Evolutionary conservation across 2,113 vertebrate genomes (phyloP).

Genomic region (Pteropus alecto): DNA sequence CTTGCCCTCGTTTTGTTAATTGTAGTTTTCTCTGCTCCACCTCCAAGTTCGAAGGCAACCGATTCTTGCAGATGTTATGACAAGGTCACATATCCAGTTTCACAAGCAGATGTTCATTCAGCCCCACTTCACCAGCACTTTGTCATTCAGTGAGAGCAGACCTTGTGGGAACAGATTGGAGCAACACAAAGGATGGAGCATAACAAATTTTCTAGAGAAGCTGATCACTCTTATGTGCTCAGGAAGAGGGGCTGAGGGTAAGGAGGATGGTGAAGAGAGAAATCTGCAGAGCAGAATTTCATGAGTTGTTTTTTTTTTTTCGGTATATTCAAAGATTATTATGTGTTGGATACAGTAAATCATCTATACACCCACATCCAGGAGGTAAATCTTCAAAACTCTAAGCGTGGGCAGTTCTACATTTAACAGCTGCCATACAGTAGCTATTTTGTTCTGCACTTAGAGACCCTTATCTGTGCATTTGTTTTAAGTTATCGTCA

Average conservation of each 20-base stretch:
- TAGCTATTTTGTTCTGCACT: constrained; percentile 72
- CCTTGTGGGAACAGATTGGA: constrained; percentile 75
- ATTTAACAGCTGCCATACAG: constrained; percentile 75
- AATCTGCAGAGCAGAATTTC: constrained; percentile 66
- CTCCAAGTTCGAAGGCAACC: constrained; percentile 46
- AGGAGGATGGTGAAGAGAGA: constrained; percentile 31
- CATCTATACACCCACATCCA: constrained; percentile 75
- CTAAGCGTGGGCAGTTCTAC: constrained; percentile 61
- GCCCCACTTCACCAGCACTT: constrained; percentile 77
- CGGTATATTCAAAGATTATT: constrained; percentile 68
- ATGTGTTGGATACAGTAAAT: constrained; percentile 75
- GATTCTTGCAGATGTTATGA: constrained; percentile 69
- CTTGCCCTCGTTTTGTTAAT: neutral
- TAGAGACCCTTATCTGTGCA: constrained; percentile 61
- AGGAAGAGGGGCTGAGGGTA: neutral
- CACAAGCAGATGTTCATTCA: constrained; percentile 82
- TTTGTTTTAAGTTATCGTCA: constrained; percentile 68
- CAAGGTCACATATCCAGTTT: constrained; percentile 74
- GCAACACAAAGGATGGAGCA: constrained; percentile 67
- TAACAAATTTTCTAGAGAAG: constrained; percentile 75
- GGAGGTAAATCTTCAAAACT: constrained; percentile 76
- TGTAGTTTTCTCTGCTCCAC: constrained; percentile 27
- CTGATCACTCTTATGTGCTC: constrained; percentile 70
- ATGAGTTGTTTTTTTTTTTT: neutral
- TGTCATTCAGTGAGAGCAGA: constrained; percentile 78